Evolutionary conservation across 2,797 vertebrate genomes (phyloP), one percentile per base, ranked within the genome.

Genomic region (Anomalospiza imberbis): DNA sequence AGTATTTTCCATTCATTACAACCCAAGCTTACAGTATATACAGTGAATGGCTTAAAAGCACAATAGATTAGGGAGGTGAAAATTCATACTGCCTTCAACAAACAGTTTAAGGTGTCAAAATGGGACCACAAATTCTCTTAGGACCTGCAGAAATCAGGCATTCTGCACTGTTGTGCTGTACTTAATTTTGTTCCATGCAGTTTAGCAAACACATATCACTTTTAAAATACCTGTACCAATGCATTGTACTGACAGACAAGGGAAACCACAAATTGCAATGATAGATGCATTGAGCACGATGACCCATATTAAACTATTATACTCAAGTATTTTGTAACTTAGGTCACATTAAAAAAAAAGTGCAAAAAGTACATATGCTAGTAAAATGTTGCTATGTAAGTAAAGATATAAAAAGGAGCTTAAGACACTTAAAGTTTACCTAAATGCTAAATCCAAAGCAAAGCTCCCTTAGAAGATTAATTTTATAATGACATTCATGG

Each of bases 241-340:
- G 4, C 20, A 38, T 0, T 47, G 18, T 18, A 38, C 17, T 15
- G 20, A 68, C 5, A 78, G 15, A n/a, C 25, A 42, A 55, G 6
- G 17, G 22, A 71, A 82, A 7, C 24, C 38, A 80, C 7, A 65
- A 86, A 44, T 3, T 9, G 2, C 36, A 68, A 34, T 17, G 36
- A 38, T 57, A 45, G 0, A 1, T 51, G 13, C 51, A 81, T n/a
- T 3, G 1, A 81, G 5, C 22, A 38, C 2, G 2, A 72, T 22
- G 1, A 28, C 10, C 44, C 44, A 48, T 7, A 45, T 19, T 32
- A 68, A 65, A 44, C 17, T 38, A 57, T 16, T 17, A 68, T 1
- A 9, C 9, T 38, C 19, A 53, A 45, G 4, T 45, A 61, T 29
- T 65, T 32, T 12, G 26, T 40, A 76, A 50, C 8, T 3, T 4